These are phyloP conservation scores for Cetonia aurata DNA, from an alignment of 2,888 invertebrate genomes.

Conservation along the genomic window DNA sequence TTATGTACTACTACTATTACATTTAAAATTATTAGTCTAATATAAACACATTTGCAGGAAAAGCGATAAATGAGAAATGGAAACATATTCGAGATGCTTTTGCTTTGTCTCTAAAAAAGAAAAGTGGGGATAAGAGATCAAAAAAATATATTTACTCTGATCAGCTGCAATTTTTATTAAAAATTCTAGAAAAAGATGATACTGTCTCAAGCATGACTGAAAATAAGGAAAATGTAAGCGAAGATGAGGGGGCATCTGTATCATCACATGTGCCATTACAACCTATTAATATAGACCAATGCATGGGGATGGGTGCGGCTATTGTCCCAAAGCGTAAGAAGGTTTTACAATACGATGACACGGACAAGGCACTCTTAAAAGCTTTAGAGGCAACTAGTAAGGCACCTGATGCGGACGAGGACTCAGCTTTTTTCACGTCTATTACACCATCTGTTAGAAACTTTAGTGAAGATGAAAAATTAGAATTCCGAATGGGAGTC, in stretches of 20 bases:
- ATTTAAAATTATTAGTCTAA: neutral
- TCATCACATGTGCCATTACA: neutral
- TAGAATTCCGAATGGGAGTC: constrained; percentile 10
- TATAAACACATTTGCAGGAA: constrained; percentile 41
- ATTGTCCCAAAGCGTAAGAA: neutral
- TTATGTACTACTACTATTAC: constrained; percentile 1
- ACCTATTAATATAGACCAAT: neutral
- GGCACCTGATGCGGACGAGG: constrained; percentile 22
- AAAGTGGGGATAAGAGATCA: constrained; percentile 41
- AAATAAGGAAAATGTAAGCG: constrained; percentile 11
- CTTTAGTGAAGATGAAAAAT: constrained; percentile 33
- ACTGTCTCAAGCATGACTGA: constrained; percentile 39
- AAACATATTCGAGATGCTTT: constrained; percentile 45
- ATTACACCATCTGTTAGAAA: constrained; percentile 19
- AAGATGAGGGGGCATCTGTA: constrained; percentile 22
- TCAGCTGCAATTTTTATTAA: constrained; percentile 42
- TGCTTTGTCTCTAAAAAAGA: constrained; percentile 40
- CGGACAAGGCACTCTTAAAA: constrained; percentile 36
- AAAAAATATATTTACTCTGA: constrained; percentile 41
- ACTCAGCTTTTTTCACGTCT: constrained; percentile 32
- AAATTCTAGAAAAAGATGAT: constrained; percentile 42
- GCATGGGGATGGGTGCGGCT: neutral
- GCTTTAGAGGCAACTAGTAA: constrained; percentile 22
- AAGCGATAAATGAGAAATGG: constrained; percentile 44
- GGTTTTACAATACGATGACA: constrained; percentile 9